These are phyloP conservation scores for Pristis pectinata DNA, from an alignment of 2,797 vertebrate species.

Conservation along the genomic window DNA sequence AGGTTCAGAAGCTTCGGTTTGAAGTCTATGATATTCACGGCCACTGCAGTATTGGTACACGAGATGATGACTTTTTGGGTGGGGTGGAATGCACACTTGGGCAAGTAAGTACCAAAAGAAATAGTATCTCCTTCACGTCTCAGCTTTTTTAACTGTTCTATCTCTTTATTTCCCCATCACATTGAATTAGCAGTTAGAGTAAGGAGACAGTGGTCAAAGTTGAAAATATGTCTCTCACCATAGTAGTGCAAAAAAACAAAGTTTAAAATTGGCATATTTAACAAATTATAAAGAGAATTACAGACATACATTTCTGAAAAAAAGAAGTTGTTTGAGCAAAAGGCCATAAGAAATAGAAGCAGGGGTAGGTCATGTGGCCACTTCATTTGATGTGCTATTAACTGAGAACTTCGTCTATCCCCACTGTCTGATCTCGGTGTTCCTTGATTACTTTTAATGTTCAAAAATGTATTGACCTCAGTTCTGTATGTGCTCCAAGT, in stretches of 20 bases:
- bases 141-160: background rate
- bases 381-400: no score
- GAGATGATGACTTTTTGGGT: slow-evolving; percentile 86
- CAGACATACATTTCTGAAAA: no score
- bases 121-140: background rate
- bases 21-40: slow-evolving; percentile 89
- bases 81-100: slow-evolving; percentile 88
- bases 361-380: no score
- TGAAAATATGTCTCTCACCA: background rate
- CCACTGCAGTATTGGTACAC: slow-evolving; percentile 71
- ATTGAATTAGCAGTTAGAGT: background rate
- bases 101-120: slow-evolving; percentile 62
- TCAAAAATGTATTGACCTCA: no score
- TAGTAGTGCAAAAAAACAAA: background rate
- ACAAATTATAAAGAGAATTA: background rate
- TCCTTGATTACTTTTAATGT: no score
- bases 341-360: no score
- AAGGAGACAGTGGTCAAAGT: background rate
- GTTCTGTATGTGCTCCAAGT: no score
- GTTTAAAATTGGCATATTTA: background rate
- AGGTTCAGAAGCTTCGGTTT: slow-evolving; percentile 89
- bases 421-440: no score
- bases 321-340: no score
- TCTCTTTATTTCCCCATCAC: background rate
- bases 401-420: no score